Percentiles rank a stretch among this genome's conserved stretches.
These are phyloP conservation scores for Laothoe populi DNA, from an alignment of 2,888 invertebrate genomes.

Conservation along the genomic window DNA sequence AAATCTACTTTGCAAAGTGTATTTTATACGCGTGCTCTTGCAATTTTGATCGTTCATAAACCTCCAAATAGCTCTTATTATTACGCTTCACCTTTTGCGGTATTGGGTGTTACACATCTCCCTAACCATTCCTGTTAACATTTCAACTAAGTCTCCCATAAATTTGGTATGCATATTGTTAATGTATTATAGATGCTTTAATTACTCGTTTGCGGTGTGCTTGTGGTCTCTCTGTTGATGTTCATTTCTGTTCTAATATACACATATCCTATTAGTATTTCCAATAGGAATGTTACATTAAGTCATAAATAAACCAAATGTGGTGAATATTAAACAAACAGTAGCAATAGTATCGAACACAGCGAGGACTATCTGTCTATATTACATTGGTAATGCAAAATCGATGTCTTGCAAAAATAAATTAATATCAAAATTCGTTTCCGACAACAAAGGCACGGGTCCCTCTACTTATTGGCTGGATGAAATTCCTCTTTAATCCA, in stretches of 20 bases:
- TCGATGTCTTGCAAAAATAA: slow-evolving; percentile 68
- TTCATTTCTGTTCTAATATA: slow-evolving; percentile 51
- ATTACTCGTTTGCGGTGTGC: slow-evolving; percentile 77
- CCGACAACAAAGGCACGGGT: slow-evolving; percentile 63
- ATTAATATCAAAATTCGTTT: slow-evolving; percentile 69
- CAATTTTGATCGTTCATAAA: slow-evolving; percentile 85
- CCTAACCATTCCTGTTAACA: slow-evolving; percentile 66
- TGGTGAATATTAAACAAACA: background rate
- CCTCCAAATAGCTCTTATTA: slow-evolving; percentile 80
- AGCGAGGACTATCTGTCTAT: slow-evolving; percentile 51
- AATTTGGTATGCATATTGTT: slow-evolving; percentile 79
- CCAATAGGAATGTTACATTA: slow-evolving; percentile 28
- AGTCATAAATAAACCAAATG: slow-evolving; percentile 26
- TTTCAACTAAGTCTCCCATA: slow-evolving; percentile 73
- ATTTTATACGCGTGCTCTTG: slow-evolving; percentile 84
- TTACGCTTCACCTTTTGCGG: slow-evolving; percentile 78
- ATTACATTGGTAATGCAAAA: slow-evolving; percentile 62
- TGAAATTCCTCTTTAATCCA: slow-evolving; percentile 81
- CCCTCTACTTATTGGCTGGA: slow-evolving; percentile 66
- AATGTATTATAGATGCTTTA: slow-evolving; percentile 81
- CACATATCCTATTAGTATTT: slow-evolving; percentile 33
- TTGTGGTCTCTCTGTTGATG: slow-evolving; percentile 66
- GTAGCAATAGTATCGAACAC: slow-evolving; percentile 30
- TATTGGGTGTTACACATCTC: slow-evolving; percentile 79
- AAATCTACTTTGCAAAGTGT: slow-evolving; percentile 85